A percentile compares a stretch with the other conserved stretches of the same genome.
Evolutionary conservation across 2,797 vertebrate genomes (phyloP).

Genomic region (Chromis chromis): DNA sequence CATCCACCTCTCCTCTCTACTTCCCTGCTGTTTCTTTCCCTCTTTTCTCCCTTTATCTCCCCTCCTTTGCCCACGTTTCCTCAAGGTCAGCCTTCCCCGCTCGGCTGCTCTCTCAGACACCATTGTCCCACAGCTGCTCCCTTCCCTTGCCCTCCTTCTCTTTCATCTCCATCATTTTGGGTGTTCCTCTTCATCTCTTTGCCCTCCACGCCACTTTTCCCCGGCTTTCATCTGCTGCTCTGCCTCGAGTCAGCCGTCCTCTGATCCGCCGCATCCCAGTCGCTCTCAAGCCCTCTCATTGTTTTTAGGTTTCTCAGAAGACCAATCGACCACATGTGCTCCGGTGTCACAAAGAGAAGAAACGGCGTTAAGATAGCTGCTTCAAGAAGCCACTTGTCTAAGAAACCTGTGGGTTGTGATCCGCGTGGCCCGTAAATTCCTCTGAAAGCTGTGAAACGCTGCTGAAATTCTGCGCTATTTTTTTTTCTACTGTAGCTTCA

Average conservation of each 20-base stretch:
- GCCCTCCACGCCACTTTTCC: slow-evolving; percentile 37
- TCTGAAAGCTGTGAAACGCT: slow-evolving; percentile 4
- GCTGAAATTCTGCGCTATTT: neutral
- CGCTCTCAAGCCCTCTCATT: slow-evolving; percentile 23
- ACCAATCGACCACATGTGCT: slow-evolving; percentile 33
- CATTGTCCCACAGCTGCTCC: slow-evolving; percentile 6
- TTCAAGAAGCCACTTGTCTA: slow-evolving; percentile 28
- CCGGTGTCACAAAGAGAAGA: slow-evolving; percentile 6
- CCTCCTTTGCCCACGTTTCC: slow-evolving; percentile 13
- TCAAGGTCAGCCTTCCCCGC: slow-evolving; percentile 49
- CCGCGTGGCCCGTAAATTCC: neutral
- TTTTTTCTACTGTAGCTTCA: neutral
- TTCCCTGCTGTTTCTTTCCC: neutral
- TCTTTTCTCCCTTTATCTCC: neutral
- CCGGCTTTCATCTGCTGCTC: slow-evolving; percentile 61
- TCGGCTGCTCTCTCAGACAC: slow-evolving; percentile 1
- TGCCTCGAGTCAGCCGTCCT: slow-evolving; percentile 13
- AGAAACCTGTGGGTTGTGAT: slow-evolving; percentile 14
- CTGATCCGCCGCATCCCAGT: slow-evolving; percentile 21
- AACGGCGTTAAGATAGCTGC: neutral
- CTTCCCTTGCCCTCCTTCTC: slow-evolving; percentile 9
- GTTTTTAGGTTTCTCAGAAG: slow-evolving; percentile 30
- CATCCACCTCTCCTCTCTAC: slow-evolving; percentile 6
- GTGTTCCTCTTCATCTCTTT: slow-evolving; percentile 53
- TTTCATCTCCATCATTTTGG: slow-evolving; percentile 56